These are phyloP conservation scores for Hypotaenidia philippensis DNA, from an alignment of 2,797 vertebrate species.

Conservation along the genomic window DNA sequence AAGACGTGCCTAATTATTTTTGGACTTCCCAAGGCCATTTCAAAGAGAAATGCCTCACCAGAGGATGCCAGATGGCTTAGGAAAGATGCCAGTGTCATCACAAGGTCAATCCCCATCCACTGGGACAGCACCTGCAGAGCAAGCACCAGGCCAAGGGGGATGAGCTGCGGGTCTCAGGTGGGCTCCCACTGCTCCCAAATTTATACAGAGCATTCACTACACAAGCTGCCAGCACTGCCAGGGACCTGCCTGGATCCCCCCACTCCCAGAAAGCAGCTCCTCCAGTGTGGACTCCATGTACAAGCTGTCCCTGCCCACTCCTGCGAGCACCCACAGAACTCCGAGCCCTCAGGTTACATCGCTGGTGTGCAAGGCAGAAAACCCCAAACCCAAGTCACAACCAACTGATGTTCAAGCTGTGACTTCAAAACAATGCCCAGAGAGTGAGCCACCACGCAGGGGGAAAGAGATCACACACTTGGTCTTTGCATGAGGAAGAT, in stretches of 20 bases:
- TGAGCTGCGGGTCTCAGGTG: background rate
- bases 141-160: accelerated
- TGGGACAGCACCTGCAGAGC: background rate
- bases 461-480: background rate
- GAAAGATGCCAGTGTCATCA: background rate
- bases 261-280: accelerated
- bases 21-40: background rate
- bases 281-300: accelerated
- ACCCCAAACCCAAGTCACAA: too few species aligned
- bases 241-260: background rate
- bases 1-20: background rate
- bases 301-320: background rate
- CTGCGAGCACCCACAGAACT: background rate
- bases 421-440: background rate
- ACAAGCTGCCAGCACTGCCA: accelerated
- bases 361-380: background rate
- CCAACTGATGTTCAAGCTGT: background rate
- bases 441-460: accelerated
- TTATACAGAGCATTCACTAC: background rate
- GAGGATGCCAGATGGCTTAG: background rate
- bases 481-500: background rate
- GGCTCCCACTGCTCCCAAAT: background rate
- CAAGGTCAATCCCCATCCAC: background rate
- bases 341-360: background rate
- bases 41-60: background rate